These are phyloP conservation scores for Aphelenchoides fujianensis DNA, from an alignment of 1,140 invertebrate genomes.

Conservation along the genomic window DNA sequence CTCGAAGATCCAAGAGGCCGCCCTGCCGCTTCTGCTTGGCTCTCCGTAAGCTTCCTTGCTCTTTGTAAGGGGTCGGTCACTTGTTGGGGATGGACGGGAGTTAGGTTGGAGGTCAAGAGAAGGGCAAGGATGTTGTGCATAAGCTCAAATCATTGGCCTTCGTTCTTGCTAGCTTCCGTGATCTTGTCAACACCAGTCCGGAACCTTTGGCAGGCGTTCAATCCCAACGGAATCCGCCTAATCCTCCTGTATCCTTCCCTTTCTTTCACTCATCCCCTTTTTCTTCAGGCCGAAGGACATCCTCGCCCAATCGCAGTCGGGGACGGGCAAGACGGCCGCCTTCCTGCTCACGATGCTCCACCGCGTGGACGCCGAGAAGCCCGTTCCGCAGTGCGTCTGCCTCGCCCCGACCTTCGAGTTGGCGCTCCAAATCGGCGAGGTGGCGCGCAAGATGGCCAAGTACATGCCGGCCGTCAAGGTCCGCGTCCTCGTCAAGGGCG, in stretches of 20 bases:
- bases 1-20: slow-evolving; percentile 95
- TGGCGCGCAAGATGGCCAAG: slow-evolving; percentile 82
- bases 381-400: slow-evolving; percentile 82
- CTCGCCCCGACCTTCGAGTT: slow-evolving; percentile 94
- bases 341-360: slow-evolving; percentile 96
- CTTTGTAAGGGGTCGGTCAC: no score
- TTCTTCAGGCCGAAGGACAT: slow-evolving; percentile 77
- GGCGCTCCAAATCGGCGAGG: slow-evolving; percentile 92
- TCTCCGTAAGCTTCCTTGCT: slow-evolving; percentile 73
- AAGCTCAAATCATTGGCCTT: no score
- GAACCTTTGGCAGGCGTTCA: no score
- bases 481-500: slow-evolving; percentile 84
- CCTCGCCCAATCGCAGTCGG: slow-evolving; percentile 97
- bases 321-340: slow-evolving; percentile 97
- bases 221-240: no score
- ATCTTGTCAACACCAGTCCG: no score
- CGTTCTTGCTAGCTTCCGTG: no score
- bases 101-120: no score
- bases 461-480: slow-evolving; percentile 84
- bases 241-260: no score
- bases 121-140: no score
- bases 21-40: slow-evolving; percentile 82
- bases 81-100: slow-evolving; percentile 17
- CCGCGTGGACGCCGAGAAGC: slow-evolving; percentile 75
- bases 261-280: no score